Evolutionary conservation across 2,797 vertebrate genomes (phyloP).

Genomic region (Sebastes trivittatus): DNA sequence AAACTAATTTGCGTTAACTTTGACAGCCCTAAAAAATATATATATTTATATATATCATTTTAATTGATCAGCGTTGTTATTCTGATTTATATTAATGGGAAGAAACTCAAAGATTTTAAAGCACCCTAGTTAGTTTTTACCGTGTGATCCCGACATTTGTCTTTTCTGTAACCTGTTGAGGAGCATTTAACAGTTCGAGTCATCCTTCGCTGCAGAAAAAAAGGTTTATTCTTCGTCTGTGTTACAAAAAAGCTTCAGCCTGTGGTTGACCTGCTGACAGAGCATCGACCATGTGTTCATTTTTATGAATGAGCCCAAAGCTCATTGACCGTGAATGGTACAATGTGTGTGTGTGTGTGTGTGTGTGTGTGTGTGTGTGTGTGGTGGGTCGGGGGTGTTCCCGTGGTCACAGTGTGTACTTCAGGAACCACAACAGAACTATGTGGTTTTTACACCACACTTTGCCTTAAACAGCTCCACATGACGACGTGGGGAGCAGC

Average conservation of each 20-base stretch:
- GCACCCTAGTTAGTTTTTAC: background rate
- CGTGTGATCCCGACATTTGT: background rate
- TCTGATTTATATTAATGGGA: background rate
- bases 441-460: conserved; percentile 90
- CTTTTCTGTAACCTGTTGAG: background rate
- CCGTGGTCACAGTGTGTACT: conserved; percentile 88
- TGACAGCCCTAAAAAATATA: no score
- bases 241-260: background rate
- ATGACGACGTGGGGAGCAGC: conserved; percentile 84
- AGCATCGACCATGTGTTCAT: background rate
- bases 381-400: conserved; percentile 51
- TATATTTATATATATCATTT: no score
- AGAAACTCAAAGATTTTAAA: background rate
- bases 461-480: conserved; percentile 89
- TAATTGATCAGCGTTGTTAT: background rate
- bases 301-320: conserved; percentile 25
- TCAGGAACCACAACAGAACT: conserved; percentile 92
- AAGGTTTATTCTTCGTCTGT: background rate
- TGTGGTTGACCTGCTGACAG: background rate
- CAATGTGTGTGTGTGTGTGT: conserved; percentile 54
- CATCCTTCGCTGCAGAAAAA: no score
- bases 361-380: conserved; percentile 39
- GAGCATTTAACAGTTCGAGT: background rate
- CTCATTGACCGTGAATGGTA: conserved; percentile 17
- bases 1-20: no score